phyloP scores from a whole-genome alignment of 2,888 invertebrate genomes.

The Leptinotarsa tumamoca region DNA sequence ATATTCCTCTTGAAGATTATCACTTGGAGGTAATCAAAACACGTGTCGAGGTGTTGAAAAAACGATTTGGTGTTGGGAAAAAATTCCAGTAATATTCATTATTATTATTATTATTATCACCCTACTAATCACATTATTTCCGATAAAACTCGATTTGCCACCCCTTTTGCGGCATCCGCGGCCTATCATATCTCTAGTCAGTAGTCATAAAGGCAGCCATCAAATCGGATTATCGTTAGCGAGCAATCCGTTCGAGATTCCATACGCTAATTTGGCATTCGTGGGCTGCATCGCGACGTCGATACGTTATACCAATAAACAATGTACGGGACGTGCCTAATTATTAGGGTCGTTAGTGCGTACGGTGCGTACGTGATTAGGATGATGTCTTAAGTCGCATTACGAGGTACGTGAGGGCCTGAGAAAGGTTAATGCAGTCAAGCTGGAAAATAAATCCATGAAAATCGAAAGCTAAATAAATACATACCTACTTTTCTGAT shows the following conservation, averaged over 20 bases:
- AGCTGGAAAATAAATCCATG: too few species aligned
- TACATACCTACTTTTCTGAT: too few species aligned
- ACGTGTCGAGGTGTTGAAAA: too few species aligned
- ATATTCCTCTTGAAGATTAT: too few species aligned
- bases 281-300: conserved; percentile 14
- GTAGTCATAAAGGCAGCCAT: neutral
- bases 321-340: conserved; percentile 43
- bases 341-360: conserved; percentile 42
- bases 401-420: conserved; percentile 11
- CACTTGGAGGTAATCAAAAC: too few species aligned
- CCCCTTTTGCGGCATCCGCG: neutral
- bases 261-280: conserved; percentile 38
- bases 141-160: too few species aligned
- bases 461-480: too few species aligned
- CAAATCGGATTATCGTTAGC: conserved; percentile 23
- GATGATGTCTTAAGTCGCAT: conserved; percentile 31
- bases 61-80: too few species aligned
- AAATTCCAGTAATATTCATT: too few species aligned
- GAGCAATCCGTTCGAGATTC: conserved; percentile 3
- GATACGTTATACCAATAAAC: conserved; percentile 42
- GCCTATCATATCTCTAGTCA: neutral
- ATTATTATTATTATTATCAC: too few species aligned
- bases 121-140: too few species aligned
- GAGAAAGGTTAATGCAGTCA: too few species aligned
- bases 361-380: conserved; percentile 40